Evolutionary conservation across 2,888 invertebrate species (phyloP).

Genomic region (Amiota mariae): DNA sequence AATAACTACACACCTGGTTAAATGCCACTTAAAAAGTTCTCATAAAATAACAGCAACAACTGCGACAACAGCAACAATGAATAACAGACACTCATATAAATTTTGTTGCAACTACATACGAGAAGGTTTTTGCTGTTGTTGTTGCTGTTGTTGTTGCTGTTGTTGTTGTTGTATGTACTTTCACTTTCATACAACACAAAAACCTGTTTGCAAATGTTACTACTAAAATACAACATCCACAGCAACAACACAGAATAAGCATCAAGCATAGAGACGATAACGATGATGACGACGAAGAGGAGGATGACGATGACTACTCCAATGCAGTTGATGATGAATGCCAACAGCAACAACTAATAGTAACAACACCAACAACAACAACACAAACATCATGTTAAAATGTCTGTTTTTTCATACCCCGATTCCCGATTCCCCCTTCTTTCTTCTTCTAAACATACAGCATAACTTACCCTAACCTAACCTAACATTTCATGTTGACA

Average conservation of each 20-base stretch:
- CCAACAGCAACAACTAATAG: constrained; percentile 17
- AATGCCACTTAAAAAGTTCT: neutral
- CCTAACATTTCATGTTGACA: constrained; percentile 40
- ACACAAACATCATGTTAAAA: constrained; percentile 45
- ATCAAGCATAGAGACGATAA: constrained; percentile 10
- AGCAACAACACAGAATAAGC: constrained; percentile 9
- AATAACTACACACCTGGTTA: neutral
- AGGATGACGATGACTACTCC: neutral
- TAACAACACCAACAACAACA: constrained; percentile 40
- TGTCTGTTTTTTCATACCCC: constrained; percentile 36
- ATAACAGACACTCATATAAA: constrained; percentile 6
- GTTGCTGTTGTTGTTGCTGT: constrained; percentile 20
- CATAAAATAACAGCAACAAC: too few species aligned
- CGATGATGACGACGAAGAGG: constrained; percentile 3
- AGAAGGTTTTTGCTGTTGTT: neutral
- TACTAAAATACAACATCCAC: constrained; percentile 26
- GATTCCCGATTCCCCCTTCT: too few species aligned
- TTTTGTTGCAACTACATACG: neutral
- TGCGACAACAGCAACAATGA: too few species aligned
- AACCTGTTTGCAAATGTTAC: constrained; percentile 23
- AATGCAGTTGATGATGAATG: constrained; percentile 11
- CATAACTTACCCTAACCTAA: constrained; percentile 41
- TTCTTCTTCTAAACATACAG: neutral
- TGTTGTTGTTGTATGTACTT: constrained; percentile 23
- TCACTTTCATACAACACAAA: constrained; percentile 23